Evolutionary conservation across 2,888 invertebrate species (phyloP).

Genomic region (Thyatira batis): DNA sequence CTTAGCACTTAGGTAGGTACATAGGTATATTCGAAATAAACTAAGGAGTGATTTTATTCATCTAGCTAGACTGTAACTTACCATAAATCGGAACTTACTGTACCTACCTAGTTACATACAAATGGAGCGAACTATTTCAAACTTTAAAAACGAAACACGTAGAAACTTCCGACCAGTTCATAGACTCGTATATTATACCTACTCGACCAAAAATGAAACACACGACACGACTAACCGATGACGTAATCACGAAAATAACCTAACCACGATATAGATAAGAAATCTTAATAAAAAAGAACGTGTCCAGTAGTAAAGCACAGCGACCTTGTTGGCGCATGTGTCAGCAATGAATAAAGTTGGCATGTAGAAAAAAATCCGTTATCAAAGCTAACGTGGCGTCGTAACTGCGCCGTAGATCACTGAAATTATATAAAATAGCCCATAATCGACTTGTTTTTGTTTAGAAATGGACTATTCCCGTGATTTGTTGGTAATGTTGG

Average conservation of each 20-base stretch:
- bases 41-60: not conserved
- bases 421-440: conserved; percentile 71
- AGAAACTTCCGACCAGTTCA: not conserved
- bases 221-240: not conserved
- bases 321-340: conserved; percentile 55
- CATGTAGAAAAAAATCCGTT: conserved; percentile 58
- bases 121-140: not conserved
- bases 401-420: conserved; percentile 67
- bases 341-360: conserved; percentile 55
- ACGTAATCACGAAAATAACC: conserved; percentile 29
- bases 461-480: conserved; percentile 69
- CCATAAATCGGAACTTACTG: not conserved
- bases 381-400: conserved; percentile 61
- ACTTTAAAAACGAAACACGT: not conserved
- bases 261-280: conserved; percentile 27
- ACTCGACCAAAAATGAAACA: not conserved
- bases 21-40: too few species aligned
- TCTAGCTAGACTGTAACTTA: not conserved
- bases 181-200: not conserved
- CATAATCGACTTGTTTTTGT: conserved; percentile 78
- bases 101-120: not conserved
- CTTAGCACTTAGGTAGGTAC: too few species aligned
- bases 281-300: conserved; percentile 51
- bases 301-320: conserved; percentile 39
- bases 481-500: conserved; percentile 74